phyloP scores from a whole-genome alignment of 2,113 vertebrate species.

The Calypte anna region DNA sequence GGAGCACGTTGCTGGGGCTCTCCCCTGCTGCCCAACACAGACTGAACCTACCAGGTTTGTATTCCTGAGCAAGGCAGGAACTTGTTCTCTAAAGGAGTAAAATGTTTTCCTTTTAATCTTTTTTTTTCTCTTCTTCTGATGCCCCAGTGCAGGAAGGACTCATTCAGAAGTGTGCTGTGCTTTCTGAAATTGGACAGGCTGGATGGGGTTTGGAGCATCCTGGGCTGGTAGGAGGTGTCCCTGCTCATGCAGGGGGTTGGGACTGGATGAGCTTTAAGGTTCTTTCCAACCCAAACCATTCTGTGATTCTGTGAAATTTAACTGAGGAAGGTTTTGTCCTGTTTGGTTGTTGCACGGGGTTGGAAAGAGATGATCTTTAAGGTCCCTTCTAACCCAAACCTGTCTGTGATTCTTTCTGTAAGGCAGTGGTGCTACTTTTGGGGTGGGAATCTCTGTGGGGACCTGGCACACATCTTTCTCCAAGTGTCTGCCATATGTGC shows the following conservation, averaged over 20 bases:
- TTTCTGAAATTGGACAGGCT: neutral
- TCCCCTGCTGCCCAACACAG: accelerated
- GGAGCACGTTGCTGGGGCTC: neutral
- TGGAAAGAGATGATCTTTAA: too few relatives aligned
- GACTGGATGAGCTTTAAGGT: too few relatives aligned
- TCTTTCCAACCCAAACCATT: too few relatives aligned
- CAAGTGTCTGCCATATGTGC: accelerated
- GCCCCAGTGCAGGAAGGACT: neutral
- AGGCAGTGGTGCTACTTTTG: neutral
- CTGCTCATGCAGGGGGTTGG: too few relatives aligned
- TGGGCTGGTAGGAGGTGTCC: too few relatives aligned
- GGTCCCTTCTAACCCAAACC: too few relatives aligned
- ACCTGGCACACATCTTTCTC: neutral
- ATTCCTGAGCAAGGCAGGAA: neutral
- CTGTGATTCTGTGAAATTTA: too few relatives aligned
- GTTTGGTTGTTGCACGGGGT: too few relatives aligned
- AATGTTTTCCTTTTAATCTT: accelerated
- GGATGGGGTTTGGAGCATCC: too few relatives aligned
- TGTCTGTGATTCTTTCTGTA: too few relatives aligned
- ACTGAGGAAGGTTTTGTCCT: too few relatives aligned
- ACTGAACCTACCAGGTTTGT: accelerated
- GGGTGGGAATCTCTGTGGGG: neutral
- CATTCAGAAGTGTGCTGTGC: neutral
- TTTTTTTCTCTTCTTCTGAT: accelerated
- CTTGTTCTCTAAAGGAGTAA: neutral